A percentile compares a stretch with the other conserved stretches of the same genome.
Evolutionary conservation across 2,113 vertebrate genomes (phyloP).

Genomic region (Tetraodon nigroviridis): DNA sequence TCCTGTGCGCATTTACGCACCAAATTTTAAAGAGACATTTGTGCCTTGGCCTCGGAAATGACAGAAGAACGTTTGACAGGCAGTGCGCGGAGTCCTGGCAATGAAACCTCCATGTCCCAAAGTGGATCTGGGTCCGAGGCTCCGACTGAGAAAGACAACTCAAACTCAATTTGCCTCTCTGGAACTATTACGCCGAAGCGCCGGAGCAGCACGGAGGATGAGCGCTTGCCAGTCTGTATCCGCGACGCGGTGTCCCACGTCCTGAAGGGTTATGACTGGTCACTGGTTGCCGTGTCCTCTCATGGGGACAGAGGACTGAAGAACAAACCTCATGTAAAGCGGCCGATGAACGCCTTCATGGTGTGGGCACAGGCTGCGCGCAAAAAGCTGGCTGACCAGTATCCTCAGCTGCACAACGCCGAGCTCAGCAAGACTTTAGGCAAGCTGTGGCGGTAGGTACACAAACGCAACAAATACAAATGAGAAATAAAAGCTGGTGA

Average conservation of each 20-base stretch:
- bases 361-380: slow-evolving; percentile 84
- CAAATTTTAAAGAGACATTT: background rate
- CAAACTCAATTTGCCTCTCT: slow-evolving; percentile 9
- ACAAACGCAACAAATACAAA: background rate
- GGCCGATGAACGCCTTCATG: slow-evolving; percentile 79
- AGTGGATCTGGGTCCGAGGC: slow-evolving; percentile 72
- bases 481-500: background rate
- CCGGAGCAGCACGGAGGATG: slow-evolving; percentile 62
- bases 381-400: slow-evolving; percentile 84
- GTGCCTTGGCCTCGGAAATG: slow-evolving; percentile 70
- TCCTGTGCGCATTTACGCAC: background rate
- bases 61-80: slow-evolving; percentile 70
- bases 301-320: slow-evolving; percentile 78
- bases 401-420: slow-evolving; percentile 87
- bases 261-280: slow-evolving; percentile 94
- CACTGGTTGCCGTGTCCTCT: slow-evolving; percentile 82
- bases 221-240: slow-evolving; percentile 86
- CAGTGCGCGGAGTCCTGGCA: slow-evolving; percentile 77
- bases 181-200: slow-evolving; percentile 45
- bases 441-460: slow-evolving; percentile 86
- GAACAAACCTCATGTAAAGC: slow-evolving; percentile 80
- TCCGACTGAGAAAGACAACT: slow-evolving; percentile 69
- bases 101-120: slow-evolving; percentile 73
- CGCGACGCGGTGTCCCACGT: slow-evolving; percentile 91
- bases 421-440: slow-evolving; percentile 92